phyloP scores from a whole-genome alignment of 92 coral and sea anemone species.

The Pocillopora grandis region DNA sequence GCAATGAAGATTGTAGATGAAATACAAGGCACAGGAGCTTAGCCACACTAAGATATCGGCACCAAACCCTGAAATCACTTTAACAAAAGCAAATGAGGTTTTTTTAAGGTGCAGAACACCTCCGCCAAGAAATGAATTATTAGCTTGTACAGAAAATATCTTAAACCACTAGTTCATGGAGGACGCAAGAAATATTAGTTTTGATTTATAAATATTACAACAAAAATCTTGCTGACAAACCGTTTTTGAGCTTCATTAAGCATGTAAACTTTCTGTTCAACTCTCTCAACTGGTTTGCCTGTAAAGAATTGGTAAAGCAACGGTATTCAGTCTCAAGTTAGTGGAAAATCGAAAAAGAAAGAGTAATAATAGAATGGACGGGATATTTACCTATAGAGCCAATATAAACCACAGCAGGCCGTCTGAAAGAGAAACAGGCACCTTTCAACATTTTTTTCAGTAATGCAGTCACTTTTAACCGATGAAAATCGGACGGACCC shows the following conservation, averaged over 20 bases:
- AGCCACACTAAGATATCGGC: too few relatives aligned
- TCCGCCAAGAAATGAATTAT: too few relatives aligned
- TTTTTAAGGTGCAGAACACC: too few relatives aligned
- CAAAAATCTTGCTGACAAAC: slow-evolving; percentile 32
- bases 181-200: too few relatives aligned
- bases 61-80: too few relatives aligned
- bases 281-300: slow-evolving; percentile 98
- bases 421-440: slow-evolving; percentile 47
- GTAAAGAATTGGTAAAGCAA: background rate
- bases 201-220: background rate
- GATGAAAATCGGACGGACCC: too few relatives aligned
- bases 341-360: background rate
- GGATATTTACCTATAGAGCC: slow-evolving; percentile 86
- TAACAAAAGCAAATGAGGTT: too few relatives aligned
- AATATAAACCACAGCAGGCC: slow-evolving; percentile 94
- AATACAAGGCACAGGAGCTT: too few relatives aligned
- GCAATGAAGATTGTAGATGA: too few relatives aligned
- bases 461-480: background rate
- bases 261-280: slow-evolving; percentile 83
- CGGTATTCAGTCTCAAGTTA: background rate
- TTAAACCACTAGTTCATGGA: too few relatives aligned
- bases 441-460: background rate
- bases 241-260: slow-evolving; percentile 87
- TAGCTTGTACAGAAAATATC: too few relatives aligned
- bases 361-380: background rate